phyloP scores from a whole-genome alignment of 1,140 invertebrate species.

The Pteromalus puparum region DNA sequence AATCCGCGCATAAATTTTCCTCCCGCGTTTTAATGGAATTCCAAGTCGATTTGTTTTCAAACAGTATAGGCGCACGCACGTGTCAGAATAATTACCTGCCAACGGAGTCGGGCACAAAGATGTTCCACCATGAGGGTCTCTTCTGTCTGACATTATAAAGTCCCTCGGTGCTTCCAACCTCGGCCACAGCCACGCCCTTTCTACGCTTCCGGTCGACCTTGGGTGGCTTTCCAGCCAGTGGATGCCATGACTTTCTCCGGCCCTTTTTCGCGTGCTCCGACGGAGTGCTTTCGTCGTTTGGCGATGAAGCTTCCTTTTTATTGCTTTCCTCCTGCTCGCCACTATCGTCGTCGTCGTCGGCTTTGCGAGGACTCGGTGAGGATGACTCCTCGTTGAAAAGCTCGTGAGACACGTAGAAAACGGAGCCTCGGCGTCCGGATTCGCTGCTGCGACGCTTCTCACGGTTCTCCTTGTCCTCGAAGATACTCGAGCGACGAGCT shows the following conservation, averaged over 20 bases:
- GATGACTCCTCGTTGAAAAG: slow-evolving; percentile 17
- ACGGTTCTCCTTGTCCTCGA: slow-evolving; percentile 68
- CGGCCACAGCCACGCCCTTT: slow-evolving; percentile 76
- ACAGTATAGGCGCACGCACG: neutral
- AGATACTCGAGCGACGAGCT: slow-evolving; percentile 66
- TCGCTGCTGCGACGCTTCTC: slow-evolving; percentile 59
- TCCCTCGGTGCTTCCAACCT: slow-evolving; percentile 75
- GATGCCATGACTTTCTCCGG: slow-evolving; percentile 83
- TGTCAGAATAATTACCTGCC: slow-evolving; percentile 63
- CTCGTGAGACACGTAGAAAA: slow-evolving; percentile 63
- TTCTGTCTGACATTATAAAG: slow-evolving; percentile 80
- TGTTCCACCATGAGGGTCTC: slow-evolving; percentile 90
- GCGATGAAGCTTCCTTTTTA: slow-evolving; percentile 58
- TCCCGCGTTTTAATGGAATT: too few relatives aligned
- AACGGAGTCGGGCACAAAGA: slow-evolving; percentile 83
- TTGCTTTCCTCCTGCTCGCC: slow-evolving; percentile 62
- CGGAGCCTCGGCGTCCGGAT: slow-evolving; percentile 58
- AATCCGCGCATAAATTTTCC: too few relatives aligned
- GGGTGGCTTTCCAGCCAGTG: slow-evolving; percentile 71
- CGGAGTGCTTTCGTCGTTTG: slow-evolving; percentile 61
- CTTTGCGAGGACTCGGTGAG: slow-evolving; percentile 40
- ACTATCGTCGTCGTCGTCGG: too few relatives aligned
- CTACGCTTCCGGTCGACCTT: slow-evolving; percentile 81
- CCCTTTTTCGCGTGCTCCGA: slow-evolving; percentile 75
- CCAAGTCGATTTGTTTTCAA: neutral